phyloP scores from a whole-genome alignment of 2,797 vertebrate genomes.

The Sphenodon punctatus region DNA sequence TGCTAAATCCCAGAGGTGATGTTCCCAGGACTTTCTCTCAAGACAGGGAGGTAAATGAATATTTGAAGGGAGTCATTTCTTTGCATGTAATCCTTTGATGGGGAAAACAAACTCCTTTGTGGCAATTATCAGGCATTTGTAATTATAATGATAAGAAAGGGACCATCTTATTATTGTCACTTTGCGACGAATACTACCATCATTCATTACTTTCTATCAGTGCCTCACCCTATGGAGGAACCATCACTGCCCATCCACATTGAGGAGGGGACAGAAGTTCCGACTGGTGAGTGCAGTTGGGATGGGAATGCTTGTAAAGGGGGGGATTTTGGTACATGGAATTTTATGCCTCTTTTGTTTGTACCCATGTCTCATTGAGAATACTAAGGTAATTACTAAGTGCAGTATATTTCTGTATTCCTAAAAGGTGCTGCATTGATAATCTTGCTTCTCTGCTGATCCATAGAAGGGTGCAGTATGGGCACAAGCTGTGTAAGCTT shows the following conservation, averaged over 20 bases:
- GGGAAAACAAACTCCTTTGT: conserved; percentile 18
- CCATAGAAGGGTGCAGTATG: not conserved
- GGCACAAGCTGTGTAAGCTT: not conserved
- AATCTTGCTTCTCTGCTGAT: conserved; percentile 4
- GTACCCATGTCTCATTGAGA: conserved; percentile 34
- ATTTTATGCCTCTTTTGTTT: conserved; percentile 50
- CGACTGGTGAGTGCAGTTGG: conserved; percentile 73
- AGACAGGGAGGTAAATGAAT: not conserved
- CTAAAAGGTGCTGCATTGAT: not conserved
- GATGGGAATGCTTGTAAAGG: conserved; percentile 65
- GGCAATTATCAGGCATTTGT: conserved; percentile 37
- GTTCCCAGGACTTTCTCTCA: not conserved
- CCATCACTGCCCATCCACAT: conserved; percentile 74
- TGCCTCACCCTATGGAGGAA: conserved; percentile 74
- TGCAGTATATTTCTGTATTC: conserved; percentile 16
- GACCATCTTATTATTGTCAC: conserved; percentile 66
- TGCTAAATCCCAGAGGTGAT: not conserved
- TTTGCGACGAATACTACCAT: conserved; percentile 73
- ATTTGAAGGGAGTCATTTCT: not conserved
- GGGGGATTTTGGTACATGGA: conserved; percentile 44
- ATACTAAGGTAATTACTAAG: conserved; percentile 48
- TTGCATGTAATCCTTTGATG: conserved; percentile 6
- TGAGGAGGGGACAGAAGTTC: conserved; percentile 73
- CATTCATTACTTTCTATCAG: conserved; percentile 77
- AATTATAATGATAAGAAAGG: conserved; percentile 63